Evolutionary conservation across 2,797 vertebrate species (phyloP).

Genomic region (Sibirionetta formosa): DNA sequence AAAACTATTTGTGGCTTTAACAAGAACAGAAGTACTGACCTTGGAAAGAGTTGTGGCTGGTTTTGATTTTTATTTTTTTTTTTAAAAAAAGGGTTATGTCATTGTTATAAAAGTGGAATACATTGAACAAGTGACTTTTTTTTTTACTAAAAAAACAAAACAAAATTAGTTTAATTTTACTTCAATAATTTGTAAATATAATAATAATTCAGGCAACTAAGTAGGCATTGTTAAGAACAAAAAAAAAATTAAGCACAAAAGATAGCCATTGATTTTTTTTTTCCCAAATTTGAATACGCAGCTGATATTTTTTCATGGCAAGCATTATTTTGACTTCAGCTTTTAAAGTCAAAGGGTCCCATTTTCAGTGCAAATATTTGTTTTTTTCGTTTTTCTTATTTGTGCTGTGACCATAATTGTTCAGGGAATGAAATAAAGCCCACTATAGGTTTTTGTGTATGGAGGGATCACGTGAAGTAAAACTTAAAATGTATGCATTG

Average conservation of each 20-base stretch:
- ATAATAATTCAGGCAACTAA: background rate
- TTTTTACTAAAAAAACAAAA: background rate
- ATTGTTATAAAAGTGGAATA: background rate
- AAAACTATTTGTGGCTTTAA: background rate
- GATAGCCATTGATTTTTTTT: background rate
- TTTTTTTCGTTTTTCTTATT: background rate
- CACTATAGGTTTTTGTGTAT: background rate
- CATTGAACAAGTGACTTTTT: background rate
- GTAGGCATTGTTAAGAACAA: background rate
- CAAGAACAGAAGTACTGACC: background rate
- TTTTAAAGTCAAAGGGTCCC: background rate
- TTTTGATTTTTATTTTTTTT: background rate
- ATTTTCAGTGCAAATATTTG: background rate
- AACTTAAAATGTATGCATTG: background rate
- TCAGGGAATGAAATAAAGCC: background rate
- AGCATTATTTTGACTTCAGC: background rate
- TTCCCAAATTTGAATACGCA: background rate
- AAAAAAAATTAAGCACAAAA: slow-evolving; percentile 16
- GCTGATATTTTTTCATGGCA: background rate
- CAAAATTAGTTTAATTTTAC: background rate
- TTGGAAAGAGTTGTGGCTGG: background rate
- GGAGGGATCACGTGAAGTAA: background rate
- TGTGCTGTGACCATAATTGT: background rate
- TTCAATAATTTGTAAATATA: slow-evolving; percentile 2
- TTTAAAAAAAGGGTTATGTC: background rate